phyloP scores from a whole-genome alignment of 2,113 vertebrate genomes.

The Nothocercus julius region DNA sequence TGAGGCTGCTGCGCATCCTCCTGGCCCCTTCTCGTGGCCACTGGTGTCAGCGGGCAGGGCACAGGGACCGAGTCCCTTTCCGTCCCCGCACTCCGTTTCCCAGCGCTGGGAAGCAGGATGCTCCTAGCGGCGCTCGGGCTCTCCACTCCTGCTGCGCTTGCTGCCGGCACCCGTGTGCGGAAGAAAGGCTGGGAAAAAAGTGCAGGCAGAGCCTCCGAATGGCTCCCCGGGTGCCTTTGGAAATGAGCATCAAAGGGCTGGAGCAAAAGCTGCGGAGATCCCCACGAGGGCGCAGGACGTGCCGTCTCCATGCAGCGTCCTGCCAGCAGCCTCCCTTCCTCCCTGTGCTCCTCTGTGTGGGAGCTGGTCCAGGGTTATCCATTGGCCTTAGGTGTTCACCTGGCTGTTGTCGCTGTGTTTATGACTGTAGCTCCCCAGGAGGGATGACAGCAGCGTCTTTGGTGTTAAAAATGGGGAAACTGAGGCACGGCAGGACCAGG shows the following conservation, averaged over 20 bases:
- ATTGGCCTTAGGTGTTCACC: not conserved
- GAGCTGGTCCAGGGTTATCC: accelerated
- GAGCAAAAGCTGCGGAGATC: not conserved
- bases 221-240: not conserved
- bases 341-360: not conserved
- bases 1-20: too few species aligned
- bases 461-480: not conserved
- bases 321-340: not conserved
- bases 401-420: accelerated
- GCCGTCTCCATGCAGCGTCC: not conserved
- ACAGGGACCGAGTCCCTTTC: not conserved
- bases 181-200: not conserved
- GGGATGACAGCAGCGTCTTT: accelerated
- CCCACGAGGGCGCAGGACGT: accelerated
- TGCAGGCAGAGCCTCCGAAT: not conserved
- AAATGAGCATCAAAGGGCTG: not conserved
- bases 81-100: too few species aligned
- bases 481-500: not conserved
- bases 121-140: not conserved
- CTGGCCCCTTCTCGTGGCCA: not conserved
- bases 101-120: not conserved
- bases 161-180: not conserved
- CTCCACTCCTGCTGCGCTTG: not conserved
- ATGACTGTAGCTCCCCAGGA: accelerated
- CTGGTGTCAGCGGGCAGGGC: too few species aligned